Evolutionary conservation across 2,113 vertebrate genomes (phyloP), one percentile per base, ranked within the genome.

Genomic region (Ammodytes dubius): DNA sequence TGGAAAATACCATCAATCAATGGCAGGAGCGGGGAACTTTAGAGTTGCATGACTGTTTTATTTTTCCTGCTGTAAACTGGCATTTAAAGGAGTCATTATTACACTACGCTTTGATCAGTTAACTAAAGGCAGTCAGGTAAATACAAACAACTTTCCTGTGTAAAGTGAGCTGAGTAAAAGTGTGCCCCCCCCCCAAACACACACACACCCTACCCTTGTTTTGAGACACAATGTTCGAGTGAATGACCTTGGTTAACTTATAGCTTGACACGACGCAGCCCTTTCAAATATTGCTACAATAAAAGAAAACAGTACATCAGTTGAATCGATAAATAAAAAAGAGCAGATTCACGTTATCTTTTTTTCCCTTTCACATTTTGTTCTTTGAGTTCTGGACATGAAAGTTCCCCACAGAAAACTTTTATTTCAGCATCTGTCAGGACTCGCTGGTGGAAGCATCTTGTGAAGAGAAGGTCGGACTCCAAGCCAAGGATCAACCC

Each of bases 401-500:
- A 87, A 75, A 71, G 54, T n/a, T 49, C 39, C 35, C 35, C 45
- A 0, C 3, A 43, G 35, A 27, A 27, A 27, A 27, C 27, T 39
- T 61, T 71, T 73, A 70, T 80, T 84, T 74, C 52, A 77, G 45
- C 61, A 79, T 83, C 7, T 7, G 43, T 15, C 40, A 63, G 52
- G 57, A n/a, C 37, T 80, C 58, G 4, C 2, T 27, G 39, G 42
- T 69, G 35, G 19, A 68, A 27, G 52, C 43, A 70, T 73, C n/a
- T 42, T 57, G 43, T 47, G 15, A 76, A 37, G 11, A 83, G 42
- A 71, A 75, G 79, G 70, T 77, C 35, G 14, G 19, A 8, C 47
- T 67, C 43, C 63, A 52, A 74, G 74, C 61, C 66, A 57, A 85
- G 85, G 69, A 74, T 87, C 86, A 85, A n/a, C 45, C 45, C 12